phyloP scores from a whole-genome alignment of 2,113 vertebrate species.

The Anarrhichthys ocellatus region DNA sequence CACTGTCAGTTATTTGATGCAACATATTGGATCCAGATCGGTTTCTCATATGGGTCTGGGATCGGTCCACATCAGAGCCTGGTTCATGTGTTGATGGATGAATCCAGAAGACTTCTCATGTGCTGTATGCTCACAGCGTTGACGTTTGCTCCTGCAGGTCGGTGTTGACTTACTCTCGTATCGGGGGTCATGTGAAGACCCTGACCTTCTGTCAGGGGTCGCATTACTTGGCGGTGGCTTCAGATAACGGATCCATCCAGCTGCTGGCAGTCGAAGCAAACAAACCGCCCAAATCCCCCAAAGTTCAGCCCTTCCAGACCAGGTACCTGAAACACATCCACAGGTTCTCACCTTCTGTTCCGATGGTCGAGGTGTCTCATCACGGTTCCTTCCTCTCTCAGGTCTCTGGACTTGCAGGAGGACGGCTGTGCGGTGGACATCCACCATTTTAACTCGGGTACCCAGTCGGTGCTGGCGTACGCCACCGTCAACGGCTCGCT shows the following conservation, averaged over 20 bases:
- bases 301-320: slow-evolving; percentile 94
- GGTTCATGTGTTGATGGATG: too few species aligned
- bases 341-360: fast-evolving
- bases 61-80: too few species aligned
- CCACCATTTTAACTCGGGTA: slow-evolving; percentile 95
- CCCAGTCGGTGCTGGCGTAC: slow-evolving; percentile 95
- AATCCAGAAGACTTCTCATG: too few species aligned
- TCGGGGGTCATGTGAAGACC: slow-evolving; percentile 94
- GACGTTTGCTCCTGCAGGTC: slow-evolving; percentile 82
- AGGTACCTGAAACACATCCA: slow-evolving; percentile 78
- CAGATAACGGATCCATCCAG: slow-evolving; percentile 94
- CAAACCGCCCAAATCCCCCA: slow-evolving; percentile 96
- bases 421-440: slow-evolving; percentile 97
- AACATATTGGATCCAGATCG: too few species aligned
- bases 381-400: slow-evolving; percentile 54
- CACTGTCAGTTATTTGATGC: too few species aligned
- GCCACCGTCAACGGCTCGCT: slow-evolving; percentile 95
- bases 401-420: slow-evolving; percentile 91
- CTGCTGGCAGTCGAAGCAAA: slow-evolving; percentile 94
- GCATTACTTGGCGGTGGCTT: slow-evolving; percentile 94
- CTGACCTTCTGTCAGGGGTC: slow-evolving; percentile 97
- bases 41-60: too few species aligned
- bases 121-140: background rate
- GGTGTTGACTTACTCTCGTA: slow-evolving; percentile 92
- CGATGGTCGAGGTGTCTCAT: fast-evolving